Evolutionary conservation across 2,888 invertebrate genomes (phyloP).

Genomic region (Pandemis cinnamomeana): DNA sequence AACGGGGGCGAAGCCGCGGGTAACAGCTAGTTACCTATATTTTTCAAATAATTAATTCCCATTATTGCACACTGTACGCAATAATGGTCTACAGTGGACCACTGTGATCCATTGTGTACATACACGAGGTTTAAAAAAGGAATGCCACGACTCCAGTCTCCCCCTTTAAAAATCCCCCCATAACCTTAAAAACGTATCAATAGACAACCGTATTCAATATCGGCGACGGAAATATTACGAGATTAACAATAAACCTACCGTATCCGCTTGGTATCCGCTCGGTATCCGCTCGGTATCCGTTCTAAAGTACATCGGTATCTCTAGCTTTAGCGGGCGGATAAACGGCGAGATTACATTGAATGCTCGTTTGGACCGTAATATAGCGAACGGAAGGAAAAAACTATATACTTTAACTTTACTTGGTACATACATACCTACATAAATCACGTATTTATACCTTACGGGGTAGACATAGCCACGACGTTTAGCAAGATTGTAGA

Average conservation of each 20-base stretch:
- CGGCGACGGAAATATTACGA: conserved; percentile 17
- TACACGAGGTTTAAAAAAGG: no score
- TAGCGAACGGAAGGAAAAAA: neutral
- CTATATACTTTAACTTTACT: neutral
- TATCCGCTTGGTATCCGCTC: conserved; percentile 2
- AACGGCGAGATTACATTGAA: conserved; percentile 18
- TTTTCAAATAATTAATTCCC: no score
- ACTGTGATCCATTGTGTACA: no score
- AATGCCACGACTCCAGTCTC: no score
- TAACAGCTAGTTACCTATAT: no score
- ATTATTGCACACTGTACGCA: no score
- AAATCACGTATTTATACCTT: neutral
- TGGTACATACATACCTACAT: neutral
- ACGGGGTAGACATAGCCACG: no score
- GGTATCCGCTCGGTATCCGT: conserved; percentile 20
- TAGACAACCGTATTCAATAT: neutral
- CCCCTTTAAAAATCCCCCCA: no score
- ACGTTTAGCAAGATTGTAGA: no score
- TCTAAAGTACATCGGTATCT: conserved; percentile 5
- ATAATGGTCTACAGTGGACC: no score
- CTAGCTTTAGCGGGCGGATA: conserved; percentile 19
- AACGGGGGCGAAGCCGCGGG: no score
- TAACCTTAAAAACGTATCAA: no score
- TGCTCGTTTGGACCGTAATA: conserved; percentile 12
- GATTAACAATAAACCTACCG: conserved; percentile 32